Percentiles rank a stretch among this genome's conserved stretches.
These are phyloP conservation scores for Papilio gigon DNA, from an alignment of 2,888 invertebrate species.

Conservation along the genomic window DNA sequence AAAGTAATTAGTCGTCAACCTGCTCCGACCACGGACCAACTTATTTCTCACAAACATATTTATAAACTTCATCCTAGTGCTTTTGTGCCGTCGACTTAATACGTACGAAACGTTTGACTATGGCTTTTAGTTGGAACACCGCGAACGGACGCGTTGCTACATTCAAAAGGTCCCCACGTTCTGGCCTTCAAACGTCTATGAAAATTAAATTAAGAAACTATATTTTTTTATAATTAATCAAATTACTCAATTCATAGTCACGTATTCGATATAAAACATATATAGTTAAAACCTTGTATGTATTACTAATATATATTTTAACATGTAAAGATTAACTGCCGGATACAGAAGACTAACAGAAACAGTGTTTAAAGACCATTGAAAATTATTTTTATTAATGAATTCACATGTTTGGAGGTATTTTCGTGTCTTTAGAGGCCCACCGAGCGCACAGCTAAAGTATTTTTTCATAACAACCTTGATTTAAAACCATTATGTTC, in stretches of 20 bases:
- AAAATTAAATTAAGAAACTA: constrained; percentile 35
- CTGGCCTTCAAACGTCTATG: constrained; percentile 32
- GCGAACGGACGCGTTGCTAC: too few species aligned
- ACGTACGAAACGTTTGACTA: too few species aligned
- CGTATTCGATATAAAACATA: constrained; percentile 24
- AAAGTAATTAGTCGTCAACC: too few species aligned
- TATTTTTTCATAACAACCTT: neutral
- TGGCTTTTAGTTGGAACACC: too few species aligned
- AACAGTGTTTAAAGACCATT: neutral
- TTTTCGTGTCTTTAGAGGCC: neutral
- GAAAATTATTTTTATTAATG: constrained; percentile 8
- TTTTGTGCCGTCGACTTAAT: too few species aligned
- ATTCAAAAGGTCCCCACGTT: constrained; percentile 37
- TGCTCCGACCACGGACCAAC: too few species aligned
- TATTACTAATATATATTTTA: constrained; percentile 8
- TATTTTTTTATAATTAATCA: constrained; percentile 36
- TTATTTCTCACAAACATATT: too few species aligned
- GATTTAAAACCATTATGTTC: neutral
- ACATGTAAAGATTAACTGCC: constrained; percentile 8
- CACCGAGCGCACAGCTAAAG: neutral
- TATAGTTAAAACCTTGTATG: constrained; percentile 31
- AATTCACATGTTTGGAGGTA: neutral
- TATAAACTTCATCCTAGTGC: too few species aligned
- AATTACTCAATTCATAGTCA: constrained; percentile 32
- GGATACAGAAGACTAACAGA: constrained; percentile 18